These are phyloP conservation scores for Neotoxoptera formosana DNA, from an alignment of 1,140 invertebrate genomes.

Conservation along the genomic window DNA sequence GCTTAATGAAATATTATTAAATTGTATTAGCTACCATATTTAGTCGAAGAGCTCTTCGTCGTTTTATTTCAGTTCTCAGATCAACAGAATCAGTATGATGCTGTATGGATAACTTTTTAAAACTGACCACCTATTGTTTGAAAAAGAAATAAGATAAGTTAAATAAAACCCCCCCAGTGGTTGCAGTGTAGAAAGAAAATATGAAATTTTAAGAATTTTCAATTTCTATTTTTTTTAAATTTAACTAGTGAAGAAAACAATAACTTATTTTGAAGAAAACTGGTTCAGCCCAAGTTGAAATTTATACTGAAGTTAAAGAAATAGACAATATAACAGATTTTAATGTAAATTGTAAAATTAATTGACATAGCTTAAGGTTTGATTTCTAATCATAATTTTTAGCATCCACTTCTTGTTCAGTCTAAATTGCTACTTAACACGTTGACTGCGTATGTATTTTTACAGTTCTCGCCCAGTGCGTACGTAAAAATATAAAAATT, in stretches of 20 bases:
- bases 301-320: not conserved
- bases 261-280: not conserved
- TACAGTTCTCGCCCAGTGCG: too few species aligned
- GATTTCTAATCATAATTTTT: not conserved
- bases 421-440: constrained; percentile 36
- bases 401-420: not conserved
- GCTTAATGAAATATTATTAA: not conserved
- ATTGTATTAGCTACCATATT: constrained; percentile 31
- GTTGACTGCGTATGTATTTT: too few species aligned
- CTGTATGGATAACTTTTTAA: constrained; percentile 19
- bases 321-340: not conserved
- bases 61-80: constrained; percentile 50
- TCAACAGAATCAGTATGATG: constrained; percentile 27
- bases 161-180: not conserved
- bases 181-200: not conserved
- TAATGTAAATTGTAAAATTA: not conserved
- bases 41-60: constrained; percentile 44
- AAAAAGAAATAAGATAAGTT: not conserved
- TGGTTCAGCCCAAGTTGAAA: not conserved
- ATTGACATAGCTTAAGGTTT: not conserved
- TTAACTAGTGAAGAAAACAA: not conserved
- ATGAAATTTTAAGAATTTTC: not conserved
- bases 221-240: not conserved
- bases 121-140: not conserved
- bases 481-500: too few species aligned